phyloP scores from a whole-genome alignment of 2,797 vertebrate species.

The Acanthis flammea region DNA sequence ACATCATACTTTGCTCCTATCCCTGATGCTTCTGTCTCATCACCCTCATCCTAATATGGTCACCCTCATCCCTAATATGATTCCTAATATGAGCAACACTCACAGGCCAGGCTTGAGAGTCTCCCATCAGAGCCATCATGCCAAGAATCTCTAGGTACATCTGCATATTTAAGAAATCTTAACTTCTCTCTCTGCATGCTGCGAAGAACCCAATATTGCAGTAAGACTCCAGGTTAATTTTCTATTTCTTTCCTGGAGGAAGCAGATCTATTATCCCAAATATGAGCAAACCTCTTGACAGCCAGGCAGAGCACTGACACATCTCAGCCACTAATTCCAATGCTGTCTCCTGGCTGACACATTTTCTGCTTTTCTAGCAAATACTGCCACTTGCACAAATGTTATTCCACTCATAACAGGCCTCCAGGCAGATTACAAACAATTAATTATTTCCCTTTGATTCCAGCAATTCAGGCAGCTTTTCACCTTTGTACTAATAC shows the following conservation, averaged over 20 bases:
- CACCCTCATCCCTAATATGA: background rate
- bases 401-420: background rate
- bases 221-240: background rate
- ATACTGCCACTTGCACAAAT: background rate
- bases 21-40: background rate
- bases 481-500: background rate
- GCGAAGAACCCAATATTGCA: background rate
- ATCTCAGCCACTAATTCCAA: background rate
- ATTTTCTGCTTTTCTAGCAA: conserved; percentile 14
- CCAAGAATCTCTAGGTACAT: background rate
- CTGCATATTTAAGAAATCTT: background rate
- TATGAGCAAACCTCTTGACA: background rate
- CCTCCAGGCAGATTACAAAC: background rate
- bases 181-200: background rate
- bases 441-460: conserved; percentile 11
- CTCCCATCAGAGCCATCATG: background rate
- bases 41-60: too few relatives aligned
- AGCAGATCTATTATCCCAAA: background rate
- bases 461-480: background rate
- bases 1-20: background rate
- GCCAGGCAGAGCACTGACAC: background rate
- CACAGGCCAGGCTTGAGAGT: background rate
- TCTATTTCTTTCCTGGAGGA: background rate
- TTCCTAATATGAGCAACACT: background rate
- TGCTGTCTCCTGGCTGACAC: background rate